These are phyloP conservation scores for Trichogramma evanescens DNA, from an alignment of 2,888 invertebrate genomes.

Conservation along the genomic window DNA sequence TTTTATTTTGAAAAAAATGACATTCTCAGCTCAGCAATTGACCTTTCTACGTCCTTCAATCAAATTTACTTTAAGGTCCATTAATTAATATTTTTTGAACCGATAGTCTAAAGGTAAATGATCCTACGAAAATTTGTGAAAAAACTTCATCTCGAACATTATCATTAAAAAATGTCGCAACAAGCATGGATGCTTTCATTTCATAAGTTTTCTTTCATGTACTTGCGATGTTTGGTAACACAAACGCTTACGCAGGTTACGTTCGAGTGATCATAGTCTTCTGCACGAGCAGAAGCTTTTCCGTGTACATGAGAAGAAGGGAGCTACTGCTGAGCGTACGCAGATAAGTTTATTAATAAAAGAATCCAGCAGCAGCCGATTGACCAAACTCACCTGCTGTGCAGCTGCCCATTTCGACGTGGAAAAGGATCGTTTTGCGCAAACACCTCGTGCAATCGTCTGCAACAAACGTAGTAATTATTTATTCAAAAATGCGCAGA, in stretches of 20 bases:
- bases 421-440: constrained; percentile 39
- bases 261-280: background rate
- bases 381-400: constrained; percentile 37
- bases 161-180: background rate
- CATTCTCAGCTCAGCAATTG: constrained; percentile 12
- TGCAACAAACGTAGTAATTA: constrained; percentile 27
- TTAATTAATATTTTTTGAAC: background rate
- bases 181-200: background rate
- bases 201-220: background rate
- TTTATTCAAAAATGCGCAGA: background rate
- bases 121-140: background rate
- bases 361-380: background rate
- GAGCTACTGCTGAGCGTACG: constrained; percentile 12
- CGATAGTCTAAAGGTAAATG: background rate
- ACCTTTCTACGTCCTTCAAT: constrained; percentile 29
- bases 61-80: background rate
- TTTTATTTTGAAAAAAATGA: no score
- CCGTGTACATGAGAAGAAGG: constrained; percentile 3
- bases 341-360: background rate
- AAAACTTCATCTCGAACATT: background rate
- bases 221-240: background rate
- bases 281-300: constrained; percentile 2
- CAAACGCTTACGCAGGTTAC: background rate
- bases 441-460: constrained; percentile 34
- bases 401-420: constrained; percentile 43